These are phyloP conservation scores for Stercorarius parasiticus DNA, from an alignment of 2,113 vertebrate species.

Conservation along the genomic window DNA sequence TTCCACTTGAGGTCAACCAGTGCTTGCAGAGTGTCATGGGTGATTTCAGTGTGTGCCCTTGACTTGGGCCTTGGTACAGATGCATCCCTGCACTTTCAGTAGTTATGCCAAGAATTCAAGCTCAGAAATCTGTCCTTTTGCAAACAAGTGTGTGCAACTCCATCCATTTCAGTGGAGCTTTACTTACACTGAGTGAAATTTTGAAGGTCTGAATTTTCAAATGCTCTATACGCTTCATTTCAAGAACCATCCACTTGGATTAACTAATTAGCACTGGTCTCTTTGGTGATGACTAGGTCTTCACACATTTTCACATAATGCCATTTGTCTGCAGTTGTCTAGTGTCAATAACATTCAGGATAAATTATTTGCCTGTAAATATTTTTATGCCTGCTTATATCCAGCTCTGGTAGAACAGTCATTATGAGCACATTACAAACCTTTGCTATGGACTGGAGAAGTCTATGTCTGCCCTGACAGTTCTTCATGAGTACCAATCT, in stretches of 20 bases:
- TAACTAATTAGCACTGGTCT: background rate
- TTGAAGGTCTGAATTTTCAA: background rate
- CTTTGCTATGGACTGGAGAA: background rate
- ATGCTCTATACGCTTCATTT: background rate
- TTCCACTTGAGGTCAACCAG: background rate
- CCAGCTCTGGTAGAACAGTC: background rate
- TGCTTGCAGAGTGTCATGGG: accelerated
- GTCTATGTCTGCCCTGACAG: background rate
- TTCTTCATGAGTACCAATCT: background rate
- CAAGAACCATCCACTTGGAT: background rate
- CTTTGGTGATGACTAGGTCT: background rate
- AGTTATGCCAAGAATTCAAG: background rate
- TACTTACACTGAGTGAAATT: background rate
- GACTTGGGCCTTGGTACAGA: background rate
- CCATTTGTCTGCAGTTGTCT: background rate
- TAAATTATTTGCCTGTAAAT: background rate
- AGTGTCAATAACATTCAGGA: background rate
- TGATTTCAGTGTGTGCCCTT: accelerated
- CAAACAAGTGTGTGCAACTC: background rate
- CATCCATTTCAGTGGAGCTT: background rate
- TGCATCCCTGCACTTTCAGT: background rate
- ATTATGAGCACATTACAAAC: background rate
- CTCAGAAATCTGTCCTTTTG: background rate
- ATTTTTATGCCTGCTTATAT: background rate
- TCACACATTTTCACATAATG: background rate